Percentiles rank a stretch among this genome's conserved stretches.
Evolutionary conservation across 2,888 invertebrate species (phyloP).

Genomic region (Drosophila flavopinicola): DNA sequence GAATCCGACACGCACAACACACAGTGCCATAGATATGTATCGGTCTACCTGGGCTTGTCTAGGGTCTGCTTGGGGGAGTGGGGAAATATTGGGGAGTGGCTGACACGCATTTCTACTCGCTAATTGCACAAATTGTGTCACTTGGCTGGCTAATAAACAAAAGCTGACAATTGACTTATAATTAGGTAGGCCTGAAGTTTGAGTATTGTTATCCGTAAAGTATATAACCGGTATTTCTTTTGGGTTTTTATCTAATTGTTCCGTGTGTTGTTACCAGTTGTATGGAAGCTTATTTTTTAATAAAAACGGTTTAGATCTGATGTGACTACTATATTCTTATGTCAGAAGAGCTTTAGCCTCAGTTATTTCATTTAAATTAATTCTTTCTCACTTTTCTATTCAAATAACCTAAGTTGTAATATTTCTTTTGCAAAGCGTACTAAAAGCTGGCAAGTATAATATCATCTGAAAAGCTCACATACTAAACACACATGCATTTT

Average conservation of each 20-base stretch:
- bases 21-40: slow-evolving; percentile 20
- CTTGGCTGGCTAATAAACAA: slow-evolving; percentile 56
- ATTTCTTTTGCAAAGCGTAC: too few relatives aligned
- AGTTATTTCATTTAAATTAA: neutral
- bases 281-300: neutral
- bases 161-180: slow-evolving; percentile 65
- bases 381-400: too few relatives aligned
- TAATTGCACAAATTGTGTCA: slow-evolving; percentile 60
- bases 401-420: too few relatives aligned
- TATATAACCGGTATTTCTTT: slow-evolving; percentile 20
- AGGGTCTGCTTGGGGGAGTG: neutral
- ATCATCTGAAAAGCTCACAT: too few relatives aligned
- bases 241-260: slow-evolving; percentile 8
- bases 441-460: too few relatives aligned
- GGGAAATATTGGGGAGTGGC: slow-evolving; percentile 11
- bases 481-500: too few relatives aligned
- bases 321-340: neutral
- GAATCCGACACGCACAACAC: slow-evolving; percentile 4
- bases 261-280: slow-evolving; percentile 16
- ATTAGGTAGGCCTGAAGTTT: slow-evolving; percentile 37
- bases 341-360: neutral
- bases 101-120: slow-evolving; percentile 33
- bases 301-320: too few relatives aligned
- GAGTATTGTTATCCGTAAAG: neutral
- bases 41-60: slow-evolving; percentile 8